A percentile compares a stretch with the other conserved stretches of the same genome.
Evolutionary conservation across 2,888 invertebrate genomes (phyloP).

Genomic region (Ypsolopha scabrella): DNA sequence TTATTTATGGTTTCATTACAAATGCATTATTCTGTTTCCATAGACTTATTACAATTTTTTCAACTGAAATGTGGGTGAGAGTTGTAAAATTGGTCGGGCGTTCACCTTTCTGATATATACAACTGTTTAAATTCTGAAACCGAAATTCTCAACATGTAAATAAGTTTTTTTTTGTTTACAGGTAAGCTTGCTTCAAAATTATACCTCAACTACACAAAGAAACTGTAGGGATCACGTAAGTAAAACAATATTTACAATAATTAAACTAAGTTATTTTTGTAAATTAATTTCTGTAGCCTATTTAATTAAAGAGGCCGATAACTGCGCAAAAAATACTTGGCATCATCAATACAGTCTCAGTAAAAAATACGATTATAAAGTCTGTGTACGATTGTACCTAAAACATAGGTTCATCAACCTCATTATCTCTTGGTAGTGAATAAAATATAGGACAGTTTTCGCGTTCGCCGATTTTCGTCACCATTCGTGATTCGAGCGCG

Average conservation of each 20-base stretch:
- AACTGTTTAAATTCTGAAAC: background rate
- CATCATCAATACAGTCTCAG: background rate
- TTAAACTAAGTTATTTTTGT: background rate
- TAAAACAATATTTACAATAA: background rate
- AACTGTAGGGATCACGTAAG: background rate
- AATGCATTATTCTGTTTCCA: conserved; percentile 38
- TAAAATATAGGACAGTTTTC: conserved; percentile 61
- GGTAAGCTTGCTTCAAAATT: background rate
- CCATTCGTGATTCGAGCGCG: conserved; percentile 5
- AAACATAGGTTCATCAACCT: conserved; percentile 46
- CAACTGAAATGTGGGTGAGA: conserved; percentile 46
- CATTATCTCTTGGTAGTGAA: conserved; percentile 51
- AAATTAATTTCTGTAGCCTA: background rate
- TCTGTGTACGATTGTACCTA: conserved; percentile 34
- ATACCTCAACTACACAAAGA: background rate
- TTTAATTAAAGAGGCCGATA: background rate
- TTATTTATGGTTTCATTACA: conserved; percentile 29
- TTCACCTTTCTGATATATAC: conserved; percentile 31
- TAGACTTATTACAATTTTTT: conserved; percentile 42
- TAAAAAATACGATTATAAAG: too few relatives aligned
- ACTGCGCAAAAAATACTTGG: background rate
- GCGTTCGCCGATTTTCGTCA: conserved; percentile 38
- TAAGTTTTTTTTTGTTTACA: background rate
- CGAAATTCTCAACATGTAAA: background rate
- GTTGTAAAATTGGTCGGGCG: conserved; percentile 54